A percentile compares a stretch with the other conserved stretches of the same genome.
Conservation (phyloP, 2,888 invertebrate species). For the Drosophila paracracens region DNA sequence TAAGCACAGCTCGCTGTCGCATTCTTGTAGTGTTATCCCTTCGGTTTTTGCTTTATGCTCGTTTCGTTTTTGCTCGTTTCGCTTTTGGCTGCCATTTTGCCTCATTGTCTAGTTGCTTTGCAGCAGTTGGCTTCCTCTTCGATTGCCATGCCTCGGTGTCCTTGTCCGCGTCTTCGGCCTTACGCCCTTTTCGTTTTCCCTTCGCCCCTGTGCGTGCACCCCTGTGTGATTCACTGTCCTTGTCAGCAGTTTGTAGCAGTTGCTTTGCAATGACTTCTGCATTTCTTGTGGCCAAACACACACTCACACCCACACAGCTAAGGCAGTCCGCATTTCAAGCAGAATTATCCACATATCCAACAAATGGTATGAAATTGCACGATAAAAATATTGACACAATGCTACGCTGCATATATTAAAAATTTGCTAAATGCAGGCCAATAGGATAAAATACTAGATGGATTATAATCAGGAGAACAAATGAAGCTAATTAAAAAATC, state of each 20-base stretch:
- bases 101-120: slow-evolving; percentile 76
- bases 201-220: slow-evolving; percentile 27
- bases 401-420: neutral
- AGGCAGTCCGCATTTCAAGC: neutral
- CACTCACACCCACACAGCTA: slow-evolving; percentile 24
- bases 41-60: slow-evolving; percentile 51
- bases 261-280: slow-evolving; percentile 56
- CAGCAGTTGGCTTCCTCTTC: slow-evolving; percentile 60
- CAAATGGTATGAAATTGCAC: neutral
- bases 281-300: slow-evolving; percentile 58
- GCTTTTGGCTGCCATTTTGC: slow-evolving; percentile 66
- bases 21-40: slow-evolving; percentile 53
- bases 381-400: neutral
- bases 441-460: neutral
- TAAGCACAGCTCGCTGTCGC: slow-evolving; percentile 23
- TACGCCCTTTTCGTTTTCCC: neutral
- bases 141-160: slow-evolving; percentile 43
- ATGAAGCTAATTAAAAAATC: neutral
- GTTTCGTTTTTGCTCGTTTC: slow-evolving; percentile 36
- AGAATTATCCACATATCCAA: neutral
- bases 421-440: neutral
- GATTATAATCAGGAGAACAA: neutral
- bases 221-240: slow-evolving; percentile 49
- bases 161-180: slow-evolving; percentile 22
- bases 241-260: slow-evolving; percentile 49